Conservation (phyloP, 2,113 vertebrate species). For the Nansenia antarctica region DNA sequence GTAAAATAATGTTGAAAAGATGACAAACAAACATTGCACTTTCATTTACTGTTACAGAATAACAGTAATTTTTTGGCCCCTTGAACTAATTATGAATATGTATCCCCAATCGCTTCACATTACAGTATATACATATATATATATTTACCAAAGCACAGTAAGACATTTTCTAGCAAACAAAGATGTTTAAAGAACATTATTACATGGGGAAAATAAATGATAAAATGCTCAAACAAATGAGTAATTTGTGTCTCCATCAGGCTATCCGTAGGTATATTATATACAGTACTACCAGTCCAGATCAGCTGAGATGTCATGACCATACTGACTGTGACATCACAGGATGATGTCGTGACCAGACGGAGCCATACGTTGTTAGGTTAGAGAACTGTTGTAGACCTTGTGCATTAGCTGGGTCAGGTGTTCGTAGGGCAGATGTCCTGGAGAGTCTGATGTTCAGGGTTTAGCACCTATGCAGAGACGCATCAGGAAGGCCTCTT, state of each 20-base stretch:
- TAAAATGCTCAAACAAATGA: constrained; percentile 29
- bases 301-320: background rate
- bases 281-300: constrained; percentile 3
- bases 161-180: background rate
- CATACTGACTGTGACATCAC: background rate
- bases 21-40: background rate
- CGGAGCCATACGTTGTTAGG: background rate
- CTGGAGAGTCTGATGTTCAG: no score
- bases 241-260: constrained; percentile 36
- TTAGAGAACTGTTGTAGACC: no score
- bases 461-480: no score
- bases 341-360: background rate
- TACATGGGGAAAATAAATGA: constrained; percentile 29
- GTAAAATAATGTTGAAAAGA: background rate
- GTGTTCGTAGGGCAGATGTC: no score
- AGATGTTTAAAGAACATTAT: constrained; percentile 10
- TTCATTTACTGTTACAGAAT: background rate
- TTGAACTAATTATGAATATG: constrained; percentile 14
- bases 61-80: background rate
- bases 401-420: no score
- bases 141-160: background rate
- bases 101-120: background rate
- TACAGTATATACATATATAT: background rate
- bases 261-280: constrained; percentile 23
- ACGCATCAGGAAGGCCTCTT: no score